Base-by-base conservation (phyloP, 1,140 invertebrate species). In the Macrocentrus cingulum region DNA sequence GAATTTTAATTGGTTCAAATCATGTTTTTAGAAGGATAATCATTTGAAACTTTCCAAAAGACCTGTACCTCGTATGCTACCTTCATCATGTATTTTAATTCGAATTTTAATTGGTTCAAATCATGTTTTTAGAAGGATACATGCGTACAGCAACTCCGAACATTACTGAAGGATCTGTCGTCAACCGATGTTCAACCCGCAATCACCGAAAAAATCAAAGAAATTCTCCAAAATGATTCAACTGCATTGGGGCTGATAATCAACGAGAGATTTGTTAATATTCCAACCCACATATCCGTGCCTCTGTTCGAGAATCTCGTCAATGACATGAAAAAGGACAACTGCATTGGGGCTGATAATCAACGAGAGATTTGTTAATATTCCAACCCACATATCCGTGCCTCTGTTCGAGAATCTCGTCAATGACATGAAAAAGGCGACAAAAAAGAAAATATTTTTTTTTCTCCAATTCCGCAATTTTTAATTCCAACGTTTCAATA, bases 221-320 rank as follows among this genome's bases (percentile, higher is more conserved):
- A 79, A 54, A 69, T 87, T 6, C 67, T 89, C 1, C 73, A 80
- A 16, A 74, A 83, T 69, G 72, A 82, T 4, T 72, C 72, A 15
- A 74, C 72, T 9, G 77, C 82, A 55, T 68, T 91, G 15, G 90
- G 88, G 7, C 81, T 91, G 1, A 68, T 92, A 4, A 82, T 92
- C 13, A 91, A 89, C 67, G 90, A 92, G 72, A 77, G 92, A 62
- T 93, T 94, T 67, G 81, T 95, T 19, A 96, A 96, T 77, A 92
- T 96, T 73, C 92, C 93, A 2, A 83, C 91, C 6, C 86, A 91
- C 66, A 91, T 96, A 54, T 88, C 91, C 13, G 84, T 91, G 19
- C 91, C 91, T 1, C 76, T 92, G 15, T 82, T 93, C 48, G 84
- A 90, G 56, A 89, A 87, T 51, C 76, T 95, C 37, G 81, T 87